Conservation (phyloP, 2,888 invertebrate genomes). For the Tenthredo distinguenda region DNA sequence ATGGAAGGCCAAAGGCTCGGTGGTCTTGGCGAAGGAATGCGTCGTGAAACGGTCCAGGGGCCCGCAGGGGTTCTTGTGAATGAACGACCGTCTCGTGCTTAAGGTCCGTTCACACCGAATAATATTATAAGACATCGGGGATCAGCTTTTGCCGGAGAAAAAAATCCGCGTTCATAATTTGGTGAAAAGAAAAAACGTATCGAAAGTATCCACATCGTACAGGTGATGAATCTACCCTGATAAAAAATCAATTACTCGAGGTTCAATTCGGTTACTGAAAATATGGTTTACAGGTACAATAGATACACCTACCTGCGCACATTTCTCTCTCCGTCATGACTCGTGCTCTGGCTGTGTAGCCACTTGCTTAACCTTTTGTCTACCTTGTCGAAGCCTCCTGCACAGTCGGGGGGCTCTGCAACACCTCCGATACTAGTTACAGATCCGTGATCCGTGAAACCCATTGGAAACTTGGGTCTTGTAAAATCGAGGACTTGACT, state of each 20-base stretch:
- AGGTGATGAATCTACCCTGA: not conserved
- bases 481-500: not conserved
- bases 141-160: not conserved
- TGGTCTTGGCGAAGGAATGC: conserved; percentile 51
- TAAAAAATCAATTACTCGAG: not conserved
- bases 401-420: not conserved
- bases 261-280: not conserved
- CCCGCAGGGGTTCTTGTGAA: conserved; percentile 59
- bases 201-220: not conserved
- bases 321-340: conserved; percentile 4
- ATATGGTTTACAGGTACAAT: not conserved
- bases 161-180: not conserved
- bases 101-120: conserved; percentile 44
- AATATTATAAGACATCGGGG: not conserved
- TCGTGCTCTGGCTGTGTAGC: not conserved
- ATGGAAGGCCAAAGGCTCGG: conserved; percentile 52
- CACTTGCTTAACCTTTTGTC: conserved; percentile 44
- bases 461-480: not conserved
- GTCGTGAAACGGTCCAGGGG: conserved; percentile 52
- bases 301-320: not conserved
- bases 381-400: conserved; percentile 26
- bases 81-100: conserved; percentile 54
- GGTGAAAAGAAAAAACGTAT: not conserved
- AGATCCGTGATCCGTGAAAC: conserved; percentile 15
- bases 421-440: conserved; percentile 16